These are phyloP conservation scores for Chrosomus eos DNA, from an alignment of 2,797 vertebrate genomes.

Conservation along the genomic window DNA sequence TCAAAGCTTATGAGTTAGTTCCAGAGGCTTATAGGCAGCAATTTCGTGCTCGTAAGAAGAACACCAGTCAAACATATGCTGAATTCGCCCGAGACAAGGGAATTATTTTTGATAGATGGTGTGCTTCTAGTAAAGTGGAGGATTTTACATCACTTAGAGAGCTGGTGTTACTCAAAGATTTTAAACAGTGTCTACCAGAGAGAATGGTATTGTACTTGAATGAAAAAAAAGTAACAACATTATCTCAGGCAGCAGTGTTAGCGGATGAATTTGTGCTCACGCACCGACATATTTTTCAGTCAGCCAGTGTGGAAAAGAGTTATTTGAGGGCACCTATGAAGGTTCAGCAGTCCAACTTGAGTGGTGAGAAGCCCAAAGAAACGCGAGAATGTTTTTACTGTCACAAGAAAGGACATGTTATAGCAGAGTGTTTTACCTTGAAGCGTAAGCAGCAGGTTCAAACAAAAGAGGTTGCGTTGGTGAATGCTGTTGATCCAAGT, in stretches of 20 bases:
- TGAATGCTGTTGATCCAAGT: too few relatives aligned
- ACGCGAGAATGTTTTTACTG: neutral
- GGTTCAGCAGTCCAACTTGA: neutral
- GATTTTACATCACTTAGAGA: too few relatives aligned
- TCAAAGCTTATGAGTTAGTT: too few relatives aligned
- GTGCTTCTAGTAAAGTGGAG: too few relatives aligned
- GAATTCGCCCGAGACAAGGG: too few relatives aligned
- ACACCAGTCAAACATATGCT: too few relatives aligned
- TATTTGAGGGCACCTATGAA: rapidly evolving
- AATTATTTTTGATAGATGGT: too few relatives aligned
- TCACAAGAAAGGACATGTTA: neutral
- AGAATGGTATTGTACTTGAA: neutral
- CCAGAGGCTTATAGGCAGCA: too few relatives aligned
- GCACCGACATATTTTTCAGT: neutral
- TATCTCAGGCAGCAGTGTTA: neutral
- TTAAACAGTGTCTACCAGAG: slow-evolving; percentile 14
- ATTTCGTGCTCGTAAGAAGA: too few relatives aligned
- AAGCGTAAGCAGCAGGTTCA: neutral
- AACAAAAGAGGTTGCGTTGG: too few relatives aligned
- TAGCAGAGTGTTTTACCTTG: neutral
- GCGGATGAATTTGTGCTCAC: neutral
- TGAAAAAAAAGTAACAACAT: neutral
- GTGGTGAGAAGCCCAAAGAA: neutral
- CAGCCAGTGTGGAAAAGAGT: neutral
- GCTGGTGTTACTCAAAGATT: neutral